Evolutionary conservation across 1,140 invertebrate species (phyloP), one percentile per base, ranked within the genome.

Genomic region (Notospermus geniculatus): DNA sequence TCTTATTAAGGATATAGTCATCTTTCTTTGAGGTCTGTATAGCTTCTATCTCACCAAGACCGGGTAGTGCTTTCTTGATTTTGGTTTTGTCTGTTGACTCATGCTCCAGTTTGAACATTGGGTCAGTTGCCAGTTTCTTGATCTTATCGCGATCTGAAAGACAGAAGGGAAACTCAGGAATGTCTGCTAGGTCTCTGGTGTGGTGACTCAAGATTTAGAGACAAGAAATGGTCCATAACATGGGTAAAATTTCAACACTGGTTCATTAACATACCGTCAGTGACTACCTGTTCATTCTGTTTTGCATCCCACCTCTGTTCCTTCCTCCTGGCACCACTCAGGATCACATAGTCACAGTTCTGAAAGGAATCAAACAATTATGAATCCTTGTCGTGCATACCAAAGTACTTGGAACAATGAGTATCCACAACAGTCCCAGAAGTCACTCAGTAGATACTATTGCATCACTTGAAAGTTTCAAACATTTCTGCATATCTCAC

Each of bases 301-400:
- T 88, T 89, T 0, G 97, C 94, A 84, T 99, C 95, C 95, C 95
- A 99, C 69, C 97, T 85, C 79, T 95, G 94, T 80, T 99, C 97
- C 82, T 99, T 97, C 17, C 97, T 82, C 70, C 93, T 85, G 2
- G 96, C 95, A 11, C 97, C 97, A 69, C 89, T 91, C 0, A 98
- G 85, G 59, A 99, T 93, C 1, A 93, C 88, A 86, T 99, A 99
- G 79, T 99, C 96, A 71, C 98, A 85, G 84, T 99, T 98, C 91
- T 95, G 75, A 61, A 84, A 83, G 64, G 66, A 52, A 74, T 7
- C 32, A 36, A 36, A n/a, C n/a, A n/a, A n/a, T n/a, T n/a, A n/a
- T n/a, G n/a, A n/a, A n/a, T n/a, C n/a, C n/a, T n/a, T n/a, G n/a
- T n/a, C n/a, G n/a, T n/a, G n/a, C n/a, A n/a, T n/a, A n/a, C n/a